Base-by-base conservation (phyloP, 2,113 vertebrate genomes). In the Ramphastos sulfuratus region DNA sequence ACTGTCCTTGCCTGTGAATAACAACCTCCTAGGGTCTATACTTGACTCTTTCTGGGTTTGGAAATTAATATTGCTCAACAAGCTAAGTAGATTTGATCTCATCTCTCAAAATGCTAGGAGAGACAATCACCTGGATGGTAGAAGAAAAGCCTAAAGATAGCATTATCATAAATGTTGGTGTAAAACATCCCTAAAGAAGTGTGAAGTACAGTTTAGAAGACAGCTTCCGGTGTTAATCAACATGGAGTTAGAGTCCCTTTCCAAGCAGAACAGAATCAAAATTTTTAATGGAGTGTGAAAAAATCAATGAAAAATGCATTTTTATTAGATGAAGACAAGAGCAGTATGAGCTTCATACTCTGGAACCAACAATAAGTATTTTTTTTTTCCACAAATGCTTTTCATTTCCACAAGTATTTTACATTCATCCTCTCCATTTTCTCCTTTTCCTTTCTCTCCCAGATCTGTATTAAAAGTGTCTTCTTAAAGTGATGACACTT, bases 401-500 rank as follows among this genome's bases (percentile, higher is more conserved):
- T 33, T 67, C 65, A 52, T 65, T 80, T 69, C 6, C 5, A 5
- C 0, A 4, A 24, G 3, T 2, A 35, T 70, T 67, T 78, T 59
- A 20, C 7, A 33, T 33, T 5, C 8, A 44, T 13, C 1, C 0
- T 30, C 15, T 65, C 37, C 11, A 4, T 66, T 58, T 63, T 28
- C 19, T 67, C 21, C 35, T 4, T 44, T 88, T 66, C 5, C 1
- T 0, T 75, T 85, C 20, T 63, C 7, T 69, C 2, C 5, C 9
- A 28, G 15, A 33, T 21, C 8, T 20, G 6, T 72, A 15, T 60
- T 46, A 64, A 37, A 71, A 72, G 3, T 39, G 13, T 2, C 67
- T 1, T 56, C 3, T 55, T 15, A 21, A 17, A 7, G 6, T 55
- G 6, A 39, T 39, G 20, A n/a, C 7, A 35, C 1, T 1, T 63